These are phyloP conservation scores for Neostethus bicornis DNA, from an alignment of 2,797 vertebrate species.

Conservation along the genomic window DNA sequence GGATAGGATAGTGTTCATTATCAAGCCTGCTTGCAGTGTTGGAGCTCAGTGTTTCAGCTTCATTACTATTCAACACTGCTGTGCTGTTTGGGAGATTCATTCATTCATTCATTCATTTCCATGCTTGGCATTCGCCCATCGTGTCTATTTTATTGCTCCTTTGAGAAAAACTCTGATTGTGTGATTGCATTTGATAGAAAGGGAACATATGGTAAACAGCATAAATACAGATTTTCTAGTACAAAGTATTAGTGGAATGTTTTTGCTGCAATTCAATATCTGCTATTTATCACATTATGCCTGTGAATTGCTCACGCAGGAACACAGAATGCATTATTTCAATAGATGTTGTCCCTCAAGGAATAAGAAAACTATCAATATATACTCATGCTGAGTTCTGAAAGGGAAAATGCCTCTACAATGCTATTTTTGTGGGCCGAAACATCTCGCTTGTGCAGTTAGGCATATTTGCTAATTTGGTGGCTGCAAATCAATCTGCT, in stretches of 20 bases:
- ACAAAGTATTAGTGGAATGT: conserved; percentile 21
- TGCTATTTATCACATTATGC: conserved; percentile 43
- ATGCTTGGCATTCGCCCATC: conserved; percentile 43
- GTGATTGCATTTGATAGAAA: conserved; percentile 36
- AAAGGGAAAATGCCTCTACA: conserved; percentile 10
- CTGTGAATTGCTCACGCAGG: conserved; percentile 32
- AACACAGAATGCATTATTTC: conserved; percentile 28
- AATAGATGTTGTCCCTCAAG: conserved; percentile 32
- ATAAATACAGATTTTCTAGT: conserved; percentile 36
- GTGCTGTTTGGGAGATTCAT: conserved; percentile 26
- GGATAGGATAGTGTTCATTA: conserved; percentile 25
- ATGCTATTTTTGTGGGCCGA: conserved; percentile 20
- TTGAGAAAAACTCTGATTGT: conserved; percentile 43
- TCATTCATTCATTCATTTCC: conserved; percentile 48
- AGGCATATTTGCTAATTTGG: conserved; percentile 30
- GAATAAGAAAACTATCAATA: conserved; percentile 29
- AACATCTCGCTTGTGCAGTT: conserved; percentile 20
- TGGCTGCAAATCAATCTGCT: conserved; percentile 29
- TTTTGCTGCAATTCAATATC: conserved; percentile 46
- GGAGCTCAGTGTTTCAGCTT: conserved; percentile 25
- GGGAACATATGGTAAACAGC: conserved; percentile 40
- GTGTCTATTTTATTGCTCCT: conserved; percentile 47
- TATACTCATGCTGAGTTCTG: conserved; percentile 21
- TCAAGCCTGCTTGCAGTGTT: neutral
- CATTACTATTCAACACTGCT: conserved; percentile 39